Evolutionary conservation across 2,113 vertebrate species (phyloP).

Genomic region (Labrus mixtus): DNA sequence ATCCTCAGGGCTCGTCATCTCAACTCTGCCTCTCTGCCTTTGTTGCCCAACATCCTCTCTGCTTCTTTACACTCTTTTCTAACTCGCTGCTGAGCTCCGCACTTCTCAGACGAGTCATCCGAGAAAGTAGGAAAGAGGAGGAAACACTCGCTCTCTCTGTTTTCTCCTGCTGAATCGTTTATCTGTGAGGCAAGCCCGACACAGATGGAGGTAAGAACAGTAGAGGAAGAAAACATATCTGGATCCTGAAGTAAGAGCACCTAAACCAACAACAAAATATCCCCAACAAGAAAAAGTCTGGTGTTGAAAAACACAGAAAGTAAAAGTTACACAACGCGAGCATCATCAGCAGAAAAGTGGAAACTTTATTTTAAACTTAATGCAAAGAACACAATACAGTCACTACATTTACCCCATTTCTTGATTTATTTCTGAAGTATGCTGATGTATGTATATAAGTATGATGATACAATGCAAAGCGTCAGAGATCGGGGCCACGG

Average conservation of each 20-base stretch:
- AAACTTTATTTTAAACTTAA: too few species aligned
- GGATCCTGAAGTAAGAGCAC: background rate
- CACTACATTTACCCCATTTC: too few species aligned
- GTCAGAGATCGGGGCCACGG: too few species aligned
- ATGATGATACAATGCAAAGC: too few species aligned
- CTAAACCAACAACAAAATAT: background rate
- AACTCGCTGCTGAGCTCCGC: slow-evolving; percentile 6
- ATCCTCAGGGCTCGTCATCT: slow-evolving; percentile 54
- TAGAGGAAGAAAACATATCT: background rate
- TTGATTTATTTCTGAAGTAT: too few species aligned
- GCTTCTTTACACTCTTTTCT: slow-evolving; percentile 10
- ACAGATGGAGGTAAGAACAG: background rate
- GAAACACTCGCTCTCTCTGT: background rate
- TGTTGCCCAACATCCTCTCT: slow-evolving; percentile 31
- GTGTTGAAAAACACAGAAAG: background rate
- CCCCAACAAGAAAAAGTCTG: background rate
- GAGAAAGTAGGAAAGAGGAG: slow-evolving; percentile 4
- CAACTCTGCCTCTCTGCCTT: slow-evolving; percentile 40
- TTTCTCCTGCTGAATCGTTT: background rate
- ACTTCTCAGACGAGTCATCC: slow-evolving; percentile 14
- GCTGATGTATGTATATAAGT: too few species aligned
- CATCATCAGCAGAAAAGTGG: too few species aligned
- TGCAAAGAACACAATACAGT: too few species aligned
- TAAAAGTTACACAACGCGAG: too few species aligned
- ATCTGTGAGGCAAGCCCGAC: background rate